A percentile compares a stretch with the other conserved stretches of the same genome.
These are phyloP conservation scores for Anoura caudifer DNA, from an alignment of 2,113 vertebrate species.

Conservation along the genomic window DNA sequence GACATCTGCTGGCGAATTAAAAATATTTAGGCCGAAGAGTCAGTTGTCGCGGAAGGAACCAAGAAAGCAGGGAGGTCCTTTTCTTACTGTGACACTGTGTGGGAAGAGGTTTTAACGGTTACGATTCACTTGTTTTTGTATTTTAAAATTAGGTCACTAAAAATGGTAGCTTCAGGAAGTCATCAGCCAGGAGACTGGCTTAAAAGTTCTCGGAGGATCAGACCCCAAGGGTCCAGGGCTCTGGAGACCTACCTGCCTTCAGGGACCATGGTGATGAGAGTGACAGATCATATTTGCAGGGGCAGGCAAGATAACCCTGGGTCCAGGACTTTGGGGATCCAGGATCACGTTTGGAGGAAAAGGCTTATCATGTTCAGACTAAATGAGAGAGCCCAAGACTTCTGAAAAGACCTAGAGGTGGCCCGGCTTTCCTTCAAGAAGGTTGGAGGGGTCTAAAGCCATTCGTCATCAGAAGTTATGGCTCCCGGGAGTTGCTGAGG, in stretches of 20 bases:
- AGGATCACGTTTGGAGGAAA: background rate
- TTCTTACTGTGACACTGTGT: background rate
- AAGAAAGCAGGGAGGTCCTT: background rate
- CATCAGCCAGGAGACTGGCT: background rate
- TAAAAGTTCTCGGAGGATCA: background rate
- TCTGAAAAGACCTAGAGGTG: background rate
- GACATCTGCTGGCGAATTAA: background rate
- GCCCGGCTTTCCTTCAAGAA: background rate
- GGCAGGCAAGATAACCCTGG: background rate
- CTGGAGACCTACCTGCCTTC: background rate
- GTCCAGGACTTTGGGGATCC: background rate
- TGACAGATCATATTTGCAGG: accelerated
- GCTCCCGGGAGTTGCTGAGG: background rate
- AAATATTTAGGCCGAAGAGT: background rate
- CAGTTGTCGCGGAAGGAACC: background rate
- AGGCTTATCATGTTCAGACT: background rate
- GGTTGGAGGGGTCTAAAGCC: background rate
- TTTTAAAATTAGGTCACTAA: background rate
- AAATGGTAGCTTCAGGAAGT: background rate
- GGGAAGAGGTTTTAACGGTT: background rate
- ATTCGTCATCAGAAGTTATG: background rate
- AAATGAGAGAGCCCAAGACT: background rate
- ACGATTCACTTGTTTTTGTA: background rate
- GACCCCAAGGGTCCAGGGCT: background rate
- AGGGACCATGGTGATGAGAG: background rate